These are phyloP conservation scores for Clitarchus hookeri DNA, from an alignment of 2,888 invertebrate species.

Conservation along the genomic window DNA sequence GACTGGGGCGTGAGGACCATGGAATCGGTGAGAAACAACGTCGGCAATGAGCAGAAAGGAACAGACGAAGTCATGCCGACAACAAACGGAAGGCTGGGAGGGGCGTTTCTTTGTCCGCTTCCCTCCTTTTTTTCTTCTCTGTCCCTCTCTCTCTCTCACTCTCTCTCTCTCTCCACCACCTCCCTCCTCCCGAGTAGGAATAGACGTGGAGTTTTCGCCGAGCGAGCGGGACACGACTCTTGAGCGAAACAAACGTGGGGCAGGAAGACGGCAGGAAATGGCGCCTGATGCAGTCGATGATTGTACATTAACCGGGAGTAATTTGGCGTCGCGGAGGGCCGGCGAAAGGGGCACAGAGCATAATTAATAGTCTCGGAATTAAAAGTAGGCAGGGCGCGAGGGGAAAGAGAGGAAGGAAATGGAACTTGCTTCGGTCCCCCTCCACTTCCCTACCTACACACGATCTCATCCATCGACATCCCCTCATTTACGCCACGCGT, in stretches of 20 bases:
- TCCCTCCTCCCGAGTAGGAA: not conserved
- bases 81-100: not conserved
- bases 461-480: not conserved
- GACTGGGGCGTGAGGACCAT: not conserved
- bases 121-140: not conserved
- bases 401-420: not conserved
- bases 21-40: not conserved
- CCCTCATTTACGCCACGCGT: not conserved
- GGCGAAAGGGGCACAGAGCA: not conserved
- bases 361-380: slow-evolving; percentile 1
- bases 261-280: not conserved
- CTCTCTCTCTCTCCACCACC: not conserved
- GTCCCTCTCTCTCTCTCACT: too few species aligned
- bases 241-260: not conserved
- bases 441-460: not conserved
- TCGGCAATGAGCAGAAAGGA: not conserved
- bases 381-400: not conserved
- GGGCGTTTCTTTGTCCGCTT: not conserved
- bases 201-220: not conserved
- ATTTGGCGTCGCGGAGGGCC: not conserved
- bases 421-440: slow-evolving; percentile 3
- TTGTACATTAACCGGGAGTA: slow-evolving; percentile 10
- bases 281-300: not conserved
- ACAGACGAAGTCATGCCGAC: not conserved
- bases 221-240: too few species aligned